Percentiles rank a stretch among this genome's conserved stretches.
Evolutionary conservation across 2,113 vertebrate species (phyloP).

Genomic region (Uropsilus gracilis): DNA sequence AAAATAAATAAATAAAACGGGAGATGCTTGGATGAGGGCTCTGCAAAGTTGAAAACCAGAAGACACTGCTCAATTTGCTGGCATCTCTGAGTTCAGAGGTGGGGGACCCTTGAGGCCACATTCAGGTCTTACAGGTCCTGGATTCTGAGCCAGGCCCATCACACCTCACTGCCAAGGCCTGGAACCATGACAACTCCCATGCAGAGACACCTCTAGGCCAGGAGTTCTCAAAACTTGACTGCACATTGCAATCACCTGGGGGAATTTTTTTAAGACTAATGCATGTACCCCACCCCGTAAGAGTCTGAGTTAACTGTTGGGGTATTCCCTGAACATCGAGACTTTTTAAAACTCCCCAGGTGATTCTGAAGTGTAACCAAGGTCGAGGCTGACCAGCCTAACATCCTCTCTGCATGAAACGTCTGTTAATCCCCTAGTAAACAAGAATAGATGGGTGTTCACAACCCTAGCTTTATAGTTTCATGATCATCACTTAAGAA

Average conservation of each 20-base stretch:
- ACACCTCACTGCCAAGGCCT: not conserved
- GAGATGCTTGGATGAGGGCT: not conserved
- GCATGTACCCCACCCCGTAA: not conserved
- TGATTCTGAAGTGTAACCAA: not conserved
- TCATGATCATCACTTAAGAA: not conserved
- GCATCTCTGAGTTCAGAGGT: not conserved
- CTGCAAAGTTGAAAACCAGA: not conserved
- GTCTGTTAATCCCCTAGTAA: not conserved
- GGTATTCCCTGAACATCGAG: not conserved
- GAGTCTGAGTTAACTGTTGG: not conserved
- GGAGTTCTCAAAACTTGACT: not conserved
- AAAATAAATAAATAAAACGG: no score
- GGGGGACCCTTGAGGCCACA: not conserved
- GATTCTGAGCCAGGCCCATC: not conserved
- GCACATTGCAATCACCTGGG: not conserved
- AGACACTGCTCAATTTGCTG: not conserved
- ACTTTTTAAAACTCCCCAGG: not conserved
- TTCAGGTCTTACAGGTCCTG: not conserved
- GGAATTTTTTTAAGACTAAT: not conserved
- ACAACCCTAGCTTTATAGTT: not conserved
- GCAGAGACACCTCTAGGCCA: not conserved
- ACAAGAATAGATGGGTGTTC: not conserved
- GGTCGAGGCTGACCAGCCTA: not conserved
- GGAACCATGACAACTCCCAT: not conserved
- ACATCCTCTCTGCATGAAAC: not conserved